These are phyloP conservation scores for Gopherus evgoodei DNA, from an alignment of 2,113 vertebrate genomes.

Conservation along the genomic window DNA sequence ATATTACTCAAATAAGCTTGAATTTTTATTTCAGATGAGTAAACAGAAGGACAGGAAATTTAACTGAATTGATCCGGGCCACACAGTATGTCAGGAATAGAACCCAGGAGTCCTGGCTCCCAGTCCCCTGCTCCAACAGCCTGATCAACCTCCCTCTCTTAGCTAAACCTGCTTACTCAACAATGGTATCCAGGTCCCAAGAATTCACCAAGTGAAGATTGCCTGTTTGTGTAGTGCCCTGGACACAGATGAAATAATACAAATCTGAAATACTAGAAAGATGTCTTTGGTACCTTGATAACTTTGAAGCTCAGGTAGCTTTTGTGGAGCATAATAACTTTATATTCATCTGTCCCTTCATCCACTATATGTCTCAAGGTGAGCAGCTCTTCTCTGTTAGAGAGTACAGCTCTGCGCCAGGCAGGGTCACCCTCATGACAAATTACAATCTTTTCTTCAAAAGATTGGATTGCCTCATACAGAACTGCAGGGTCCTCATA, in stretches of 20 bases:
- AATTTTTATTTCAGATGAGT: background rate
- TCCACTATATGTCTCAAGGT: conserved; percentile 96
- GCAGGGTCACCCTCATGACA: conserved; percentile 96
- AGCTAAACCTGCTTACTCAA: background rate
- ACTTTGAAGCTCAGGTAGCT: conserved; percentile 97
- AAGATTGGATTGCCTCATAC: conserved; percentile 92
- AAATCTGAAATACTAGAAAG: background rate
- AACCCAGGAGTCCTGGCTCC: background rate
- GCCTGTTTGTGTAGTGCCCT: background rate
- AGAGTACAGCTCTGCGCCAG: conserved; percentile 93
- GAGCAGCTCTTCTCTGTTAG: conserved; percentile 93
- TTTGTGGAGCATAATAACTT: conserved; percentile 98
- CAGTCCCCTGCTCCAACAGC: background rate
- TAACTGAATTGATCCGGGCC: background rate
- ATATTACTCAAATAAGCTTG: background rate
- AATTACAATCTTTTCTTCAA: conserved; percentile 93
- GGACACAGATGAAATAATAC: background rate
- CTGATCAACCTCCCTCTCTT: background rate
- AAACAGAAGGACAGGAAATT: rapidly evolving
- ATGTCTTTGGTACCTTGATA: conserved; percentile 88
- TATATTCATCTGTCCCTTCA: conserved; percentile 95
- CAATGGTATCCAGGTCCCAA: background rate
- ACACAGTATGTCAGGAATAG: background rate
- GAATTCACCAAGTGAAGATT: background rate
- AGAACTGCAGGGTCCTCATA: conserved; percentile 91